These are phyloP conservation scores for Bembecia ichneumoniformis DNA, from an alignment of 2,888 invertebrate species.

Conservation along the genomic window DNA sequence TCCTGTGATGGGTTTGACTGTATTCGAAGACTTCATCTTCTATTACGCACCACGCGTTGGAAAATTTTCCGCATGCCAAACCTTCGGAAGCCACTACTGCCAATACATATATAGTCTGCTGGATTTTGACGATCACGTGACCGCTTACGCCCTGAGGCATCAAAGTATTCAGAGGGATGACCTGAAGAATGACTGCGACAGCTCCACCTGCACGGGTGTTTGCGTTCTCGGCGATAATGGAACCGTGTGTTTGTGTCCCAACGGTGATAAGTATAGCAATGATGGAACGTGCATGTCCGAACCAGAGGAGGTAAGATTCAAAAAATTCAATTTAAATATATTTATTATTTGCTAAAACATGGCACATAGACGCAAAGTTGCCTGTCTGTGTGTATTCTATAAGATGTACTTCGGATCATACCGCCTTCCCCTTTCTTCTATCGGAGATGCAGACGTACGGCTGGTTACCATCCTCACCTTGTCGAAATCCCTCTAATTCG, in stretches of 20 bases:
- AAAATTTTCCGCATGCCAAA: slow-evolving; percentile 74
- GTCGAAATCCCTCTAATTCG: too few relatives aligned
- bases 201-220: slow-evolving; percentile 67
- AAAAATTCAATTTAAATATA: too few relatives aligned
- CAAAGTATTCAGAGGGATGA: slow-evolving; percentile 36
- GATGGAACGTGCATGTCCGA: slow-evolving; percentile 24
- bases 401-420: too few relatives aligned
- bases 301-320: slow-evolving; percentile 24
- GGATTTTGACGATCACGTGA: slow-evolving; percentile 22
- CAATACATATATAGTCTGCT: too few relatives aligned
- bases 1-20: slow-evolving; percentile 60
- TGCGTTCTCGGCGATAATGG: slow-evolving; percentile 67
- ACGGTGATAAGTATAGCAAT: slow-evolving; percentile 35
- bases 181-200: slow-evolving; percentile 57
- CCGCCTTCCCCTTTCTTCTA: too few relatives aligned
- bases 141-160: slow-evolving; percentile 39
- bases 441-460: too few relatives aligned
- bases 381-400: too few relatives aligned
- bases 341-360: too few relatives aligned
- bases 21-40: slow-evolving; percentile 85
- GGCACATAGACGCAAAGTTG: too few relatives aligned
- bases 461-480: too few relatives aligned
- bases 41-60: slow-evolving; percentile 73
- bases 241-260: slow-evolving; percentile 66
- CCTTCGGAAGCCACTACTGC: slow-evolving; percentile 66